A percentile compares a stretch with the other conserved stretches of the same genome.
Conservation (phyloP, 2,888 invertebrate genomes). For the Patella depressa region DNA sequence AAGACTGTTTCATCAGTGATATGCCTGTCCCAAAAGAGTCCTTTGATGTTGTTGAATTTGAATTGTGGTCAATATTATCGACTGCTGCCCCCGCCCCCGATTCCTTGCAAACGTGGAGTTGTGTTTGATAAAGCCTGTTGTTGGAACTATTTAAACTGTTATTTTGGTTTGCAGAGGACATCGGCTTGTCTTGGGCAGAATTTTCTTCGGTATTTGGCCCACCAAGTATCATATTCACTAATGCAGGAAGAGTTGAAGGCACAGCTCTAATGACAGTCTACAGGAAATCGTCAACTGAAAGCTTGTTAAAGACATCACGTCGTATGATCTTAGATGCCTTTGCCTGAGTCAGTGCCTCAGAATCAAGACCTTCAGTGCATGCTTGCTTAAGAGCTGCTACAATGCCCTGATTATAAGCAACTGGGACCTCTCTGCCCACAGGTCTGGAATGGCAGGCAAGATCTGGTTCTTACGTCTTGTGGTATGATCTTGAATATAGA, state of each 20-base stretch:
- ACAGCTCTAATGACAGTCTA: neutral
- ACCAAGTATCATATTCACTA: constrained; percentile 12
- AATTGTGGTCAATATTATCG: constrained; percentile 36
- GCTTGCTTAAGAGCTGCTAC: constrained; percentile 8
- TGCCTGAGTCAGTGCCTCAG: neutral
- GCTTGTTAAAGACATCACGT: neutral
- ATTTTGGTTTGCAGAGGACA: constrained; percentile 12
- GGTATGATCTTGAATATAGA: neutral
- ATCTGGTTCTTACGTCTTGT: constrained; percentile 19
- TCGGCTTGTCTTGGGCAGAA: neutral
- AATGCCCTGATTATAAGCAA: constrained; percentile 17
- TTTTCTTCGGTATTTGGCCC: constrained; percentile 11
- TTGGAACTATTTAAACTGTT: neutral
- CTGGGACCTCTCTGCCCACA: constrained; percentile 42
- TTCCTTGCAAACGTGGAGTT: constrained; percentile 9
- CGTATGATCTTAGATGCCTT: constrained; percentile 8
- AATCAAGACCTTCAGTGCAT: neutral
- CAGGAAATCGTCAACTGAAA: neutral
- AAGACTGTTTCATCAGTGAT: constrained; percentile 27
- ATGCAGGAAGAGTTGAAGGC: neutral
- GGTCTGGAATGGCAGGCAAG: constrained; percentile 22
- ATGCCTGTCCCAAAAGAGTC: constrained; percentile 35
- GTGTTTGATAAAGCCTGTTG: neutral
- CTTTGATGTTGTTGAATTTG: constrained; percentile 25
- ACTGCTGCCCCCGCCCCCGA: constrained; percentile 20